Percentiles rank a stretch among this genome's conserved stretches.
Evolutionary conservation across 2,113 vertebrate species (phyloP).

Genomic region (Dicerorhinus sumatrensis): DNA sequence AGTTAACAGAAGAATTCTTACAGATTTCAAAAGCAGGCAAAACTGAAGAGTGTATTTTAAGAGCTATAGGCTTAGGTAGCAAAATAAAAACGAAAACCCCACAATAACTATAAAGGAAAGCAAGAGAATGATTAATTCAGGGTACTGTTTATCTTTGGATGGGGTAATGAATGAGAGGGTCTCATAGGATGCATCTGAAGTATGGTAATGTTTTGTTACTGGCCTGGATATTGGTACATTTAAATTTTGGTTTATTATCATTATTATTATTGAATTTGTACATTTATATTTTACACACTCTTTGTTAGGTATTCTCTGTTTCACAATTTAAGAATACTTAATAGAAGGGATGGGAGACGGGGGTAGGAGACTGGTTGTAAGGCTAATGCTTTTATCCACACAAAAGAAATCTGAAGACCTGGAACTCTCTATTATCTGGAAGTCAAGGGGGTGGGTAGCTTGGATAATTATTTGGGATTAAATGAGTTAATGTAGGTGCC

Average conservation of each 20-base stretch:
- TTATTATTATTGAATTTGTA: not conserved
- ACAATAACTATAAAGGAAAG: not conserved
- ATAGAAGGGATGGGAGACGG: not conserved
- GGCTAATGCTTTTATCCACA: not conserved
- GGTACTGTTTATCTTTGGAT: not conserved
- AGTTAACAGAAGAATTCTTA: not conserved
- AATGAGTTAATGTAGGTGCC: not conserved
- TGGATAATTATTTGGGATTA: not conserved
- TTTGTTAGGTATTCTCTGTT: not conserved
- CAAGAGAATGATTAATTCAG: not conserved
- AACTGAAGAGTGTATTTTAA: not conserved
- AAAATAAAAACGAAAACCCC: not conserved
- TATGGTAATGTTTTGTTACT: not conserved
- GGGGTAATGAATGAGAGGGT: not conserved
- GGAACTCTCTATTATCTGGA: not conserved
- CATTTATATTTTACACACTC: not conserved
- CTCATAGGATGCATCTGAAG: not conserved
- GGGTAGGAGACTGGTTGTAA: not conserved
- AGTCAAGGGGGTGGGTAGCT: not conserved
- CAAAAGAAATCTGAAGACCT: not conserved
- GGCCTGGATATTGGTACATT: not conserved
- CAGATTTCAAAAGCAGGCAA: slow-evolving; percentile 22
- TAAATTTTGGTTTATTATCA: not conserved
- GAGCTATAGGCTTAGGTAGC: not conserved
- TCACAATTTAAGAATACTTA: slow-evolving; percentile 1